Conservation (phyloP, 2,113 vertebrate genomes). For the Brachirus orientalis region DNA sequence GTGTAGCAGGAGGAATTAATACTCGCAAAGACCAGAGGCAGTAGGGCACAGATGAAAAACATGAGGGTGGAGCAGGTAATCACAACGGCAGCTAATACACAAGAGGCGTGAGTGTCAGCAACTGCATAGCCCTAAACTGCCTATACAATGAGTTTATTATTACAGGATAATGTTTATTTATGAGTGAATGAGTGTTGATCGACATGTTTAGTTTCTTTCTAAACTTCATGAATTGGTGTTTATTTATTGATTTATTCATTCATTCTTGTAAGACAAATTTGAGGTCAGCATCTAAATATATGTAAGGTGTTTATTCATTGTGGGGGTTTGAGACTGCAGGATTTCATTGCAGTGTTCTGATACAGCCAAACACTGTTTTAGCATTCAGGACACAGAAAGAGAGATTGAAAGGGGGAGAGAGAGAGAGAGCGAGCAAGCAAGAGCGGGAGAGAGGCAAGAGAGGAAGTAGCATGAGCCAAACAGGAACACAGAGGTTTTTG, state of each 20-base stretch:
- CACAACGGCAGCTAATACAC: no score
- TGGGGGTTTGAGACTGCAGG: constrained; percentile 64
- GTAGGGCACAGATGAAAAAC: no score
- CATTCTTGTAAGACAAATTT: not conserved
- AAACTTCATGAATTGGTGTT: no score
- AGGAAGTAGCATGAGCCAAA: constrained; percentile 79
- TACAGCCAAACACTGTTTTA: constrained; percentile 65
- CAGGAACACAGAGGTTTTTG: constrained; percentile 76
- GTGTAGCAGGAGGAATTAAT: no score
- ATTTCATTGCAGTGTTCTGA: constrained; percentile 67
- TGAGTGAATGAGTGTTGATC: no score
- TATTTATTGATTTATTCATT: not conserved
- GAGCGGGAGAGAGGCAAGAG: constrained; percentile 49
- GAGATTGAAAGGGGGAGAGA: constrained; percentile 39
- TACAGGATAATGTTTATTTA: no score
- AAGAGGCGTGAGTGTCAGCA: no score
- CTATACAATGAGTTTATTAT: no score
- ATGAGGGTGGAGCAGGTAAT: no score
- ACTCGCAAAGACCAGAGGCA: no score
- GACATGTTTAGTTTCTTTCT: no score
- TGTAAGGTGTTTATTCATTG: constrained; percentile 39
- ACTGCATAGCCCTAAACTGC: no score
- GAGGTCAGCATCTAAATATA: constrained; percentile 14
- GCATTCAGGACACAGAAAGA: constrained; percentile 71
- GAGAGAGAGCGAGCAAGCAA: constrained; percentile 40